A percentile compares a stretch with the other conserved stretches of the same genome.
Conservation (phyloP, 1,140 invertebrate species). For the Zaprionus nigranus region DNA sequence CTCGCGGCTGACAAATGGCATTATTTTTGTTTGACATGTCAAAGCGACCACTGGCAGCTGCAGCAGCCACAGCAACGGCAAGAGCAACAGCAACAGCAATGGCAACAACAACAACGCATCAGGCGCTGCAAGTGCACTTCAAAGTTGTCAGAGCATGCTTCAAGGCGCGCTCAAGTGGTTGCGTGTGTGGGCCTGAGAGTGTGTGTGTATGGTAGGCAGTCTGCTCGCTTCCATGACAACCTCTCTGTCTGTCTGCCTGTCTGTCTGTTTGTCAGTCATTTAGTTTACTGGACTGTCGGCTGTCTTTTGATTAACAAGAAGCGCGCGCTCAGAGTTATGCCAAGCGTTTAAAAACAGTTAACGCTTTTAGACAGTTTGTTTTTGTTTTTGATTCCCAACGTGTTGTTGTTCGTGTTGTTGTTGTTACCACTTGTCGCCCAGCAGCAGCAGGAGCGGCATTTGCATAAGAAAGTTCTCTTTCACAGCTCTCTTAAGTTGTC, state of each 20-base stretch:
- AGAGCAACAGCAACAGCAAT: constrained; percentile 34
- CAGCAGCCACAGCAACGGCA: constrained; percentile 10
- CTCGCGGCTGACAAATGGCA: constrained; percentile 68
- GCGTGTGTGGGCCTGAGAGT: constrained; percentile 35
- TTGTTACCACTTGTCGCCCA: constrained; percentile 16
- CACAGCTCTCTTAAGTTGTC: constrained; percentile 41
- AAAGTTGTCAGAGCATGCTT: constrained; percentile 77
- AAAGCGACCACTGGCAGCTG: constrained; percentile 58
- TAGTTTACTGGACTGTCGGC: constrained; percentile 46
- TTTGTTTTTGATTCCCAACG: constrained; percentile 11
- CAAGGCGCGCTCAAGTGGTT: constrained; percentile 68
- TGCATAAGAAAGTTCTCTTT: constrained; percentile 34
- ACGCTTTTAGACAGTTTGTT: constrained; percentile 47
- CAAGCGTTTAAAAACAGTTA: constrained; percentile 45
- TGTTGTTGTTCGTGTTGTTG: constrained; percentile 1
- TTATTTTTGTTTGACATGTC: constrained; percentile 77
- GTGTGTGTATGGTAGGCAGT: background rate
- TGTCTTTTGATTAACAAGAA: constrained; percentile 32
- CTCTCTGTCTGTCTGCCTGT: background rate
- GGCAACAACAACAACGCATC: constrained; percentile 18
- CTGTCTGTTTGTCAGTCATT: constrained; percentile 39
- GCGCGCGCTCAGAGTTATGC: constrained; percentile 37
- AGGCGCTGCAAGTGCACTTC: constrained; percentile 66
- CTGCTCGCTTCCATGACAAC: no score
- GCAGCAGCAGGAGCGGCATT: constrained; percentile 24